Base-by-base conservation (phyloP, 2,113 vertebrate species). In the Salminus brasiliensis region DNA sequence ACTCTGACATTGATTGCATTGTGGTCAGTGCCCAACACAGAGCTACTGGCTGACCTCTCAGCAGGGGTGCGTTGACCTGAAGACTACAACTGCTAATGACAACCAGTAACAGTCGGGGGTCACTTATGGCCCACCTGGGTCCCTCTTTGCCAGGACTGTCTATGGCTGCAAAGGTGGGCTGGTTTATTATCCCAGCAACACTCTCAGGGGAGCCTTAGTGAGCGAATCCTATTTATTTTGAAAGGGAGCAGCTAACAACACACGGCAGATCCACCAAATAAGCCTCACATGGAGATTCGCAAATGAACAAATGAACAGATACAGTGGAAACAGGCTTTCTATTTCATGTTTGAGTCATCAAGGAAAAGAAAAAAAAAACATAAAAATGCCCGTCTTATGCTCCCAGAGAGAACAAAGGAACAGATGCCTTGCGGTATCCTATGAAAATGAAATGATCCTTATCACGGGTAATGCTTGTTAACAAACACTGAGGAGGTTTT, bases 11-110 rank as follows among this genome's bases (percentile, higher is more conserved):
- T 76, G 82, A 83, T 79, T 53, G 59, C 78, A 49, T 49, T 49
- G 73, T 65, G 8, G 81, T 59, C 80, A 72, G 32, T 77, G 34
- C 5, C 12, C 65, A 83, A 72, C 67, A 43, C 72, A 74, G 76
- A 36, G 34, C 62, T 86, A 85, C 88, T 85, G 74, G 74, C 59
- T 83, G 80, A 81, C 69, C 67, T 62, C 25, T 83, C 72, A 36
- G 15, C 3, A 16, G 78, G 71, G 68, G 49, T 71, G 36, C 81
- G 52, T 62, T 57, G 52, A 80, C 63, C 77, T 78, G 66, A 75
- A 65, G 72, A 80, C 66, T 29, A 60, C 7, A 11, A 75, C 29
- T 66, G 76, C 69, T 88, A 82, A 85, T 88, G 86, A 80, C 74
- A 65, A 63, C 65, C 57, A 74, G 73, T 67, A 5, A 9, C 43